A percentile compares a stretch with the other conserved stretches of the same genome.
Conservation (phyloP, 1,140 invertebrate genomes). For the Achatina immaculata region DNA sequence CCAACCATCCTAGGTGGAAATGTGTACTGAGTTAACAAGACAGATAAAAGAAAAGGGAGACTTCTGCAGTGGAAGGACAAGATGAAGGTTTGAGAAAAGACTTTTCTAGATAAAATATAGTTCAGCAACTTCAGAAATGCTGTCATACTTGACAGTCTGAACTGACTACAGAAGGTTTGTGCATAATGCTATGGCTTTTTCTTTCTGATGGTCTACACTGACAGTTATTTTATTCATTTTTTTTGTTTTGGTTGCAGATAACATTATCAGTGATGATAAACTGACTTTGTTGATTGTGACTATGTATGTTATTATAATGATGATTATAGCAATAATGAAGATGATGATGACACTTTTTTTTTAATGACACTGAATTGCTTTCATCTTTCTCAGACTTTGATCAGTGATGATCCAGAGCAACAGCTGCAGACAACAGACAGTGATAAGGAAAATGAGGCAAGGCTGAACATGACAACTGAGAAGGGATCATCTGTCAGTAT, state of each 20-base stretch:
- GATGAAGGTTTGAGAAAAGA: neutral
- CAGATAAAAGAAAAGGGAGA: too few relatives aligned
- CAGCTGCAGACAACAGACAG: slow-evolving; percentile 19
- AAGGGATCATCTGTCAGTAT: neutral
- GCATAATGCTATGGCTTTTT: neutral
- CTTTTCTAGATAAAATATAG: neutral
- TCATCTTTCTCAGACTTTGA: neutral
- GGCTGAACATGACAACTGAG: neutral
- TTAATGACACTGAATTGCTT: neutral
- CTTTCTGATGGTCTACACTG: neutral
- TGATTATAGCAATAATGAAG: neutral
- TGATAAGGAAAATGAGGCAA: slow-evolving; percentile 23
- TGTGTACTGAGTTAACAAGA: too few relatives aligned
- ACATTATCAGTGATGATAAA: neutral
- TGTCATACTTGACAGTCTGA: neutral
- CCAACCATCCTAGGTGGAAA: too few relatives aligned
- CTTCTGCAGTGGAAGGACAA: neutral
- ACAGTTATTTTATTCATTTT: neutral
- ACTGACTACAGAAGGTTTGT: neutral
- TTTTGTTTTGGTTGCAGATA: neutral
- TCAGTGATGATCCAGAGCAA: neutral
- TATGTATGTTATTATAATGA: neutral
- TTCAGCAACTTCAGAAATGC: neutral
- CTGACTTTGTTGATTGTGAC: neutral
- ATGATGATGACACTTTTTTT: neutral